Evolutionary conservation across 37 sponge, comb jelly and placozoan genomes (phyloP).

Genomic region (Geodia barretti): DNA sequence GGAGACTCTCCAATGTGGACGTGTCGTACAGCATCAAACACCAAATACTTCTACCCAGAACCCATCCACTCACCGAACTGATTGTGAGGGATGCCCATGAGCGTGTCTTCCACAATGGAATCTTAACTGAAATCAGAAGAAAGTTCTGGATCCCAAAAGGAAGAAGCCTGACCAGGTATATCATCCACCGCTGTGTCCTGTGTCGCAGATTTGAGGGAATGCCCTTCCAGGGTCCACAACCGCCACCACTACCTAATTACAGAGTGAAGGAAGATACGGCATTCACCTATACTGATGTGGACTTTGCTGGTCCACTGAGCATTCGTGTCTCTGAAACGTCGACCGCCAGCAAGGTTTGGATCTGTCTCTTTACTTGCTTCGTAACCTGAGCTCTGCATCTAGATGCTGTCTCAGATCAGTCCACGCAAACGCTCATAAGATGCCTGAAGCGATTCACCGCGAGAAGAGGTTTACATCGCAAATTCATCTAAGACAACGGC

Average conservation of each 20-base stretch:
- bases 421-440: conserved; percentile 16
- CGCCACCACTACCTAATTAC: conserved; percentile 24
- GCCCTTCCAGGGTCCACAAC: conserved; percentile 22
- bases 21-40: conserved; percentile 1
- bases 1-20: conserved; percentile 18
- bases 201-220: conserved; percentile 27
- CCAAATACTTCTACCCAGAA: conserved; percentile 1
- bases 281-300: conserved; percentile 31
- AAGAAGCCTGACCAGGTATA: conserved; percentile 17
- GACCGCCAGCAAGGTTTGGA: conserved; percentile 30
- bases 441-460: conserved; percentile 16
- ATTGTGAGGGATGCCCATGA: conserved; percentile 21
- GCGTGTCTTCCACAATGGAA: conserved; percentile 14
- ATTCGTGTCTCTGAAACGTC: not conserved
- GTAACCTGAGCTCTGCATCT: conserved; percentile 43
- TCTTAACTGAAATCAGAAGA: conserved; percentile 6
- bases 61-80: conserved; percentile 4
- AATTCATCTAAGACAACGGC: conserved; percentile 35
- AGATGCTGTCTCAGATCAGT: conserved; percentile 35
- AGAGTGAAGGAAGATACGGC: conserved; percentile 22
- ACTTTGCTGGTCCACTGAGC: conserved; percentile 26
- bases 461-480: conserved; percentile 2
- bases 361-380: conserved; percentile 43
- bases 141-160: conserved; percentile 17
- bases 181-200: conserved; percentile 28